These are phyloP conservation scores for Lepisosteus osseus DNA, from an alignment of 2,113 vertebrate species.

Conservation along the genomic window DNA sequence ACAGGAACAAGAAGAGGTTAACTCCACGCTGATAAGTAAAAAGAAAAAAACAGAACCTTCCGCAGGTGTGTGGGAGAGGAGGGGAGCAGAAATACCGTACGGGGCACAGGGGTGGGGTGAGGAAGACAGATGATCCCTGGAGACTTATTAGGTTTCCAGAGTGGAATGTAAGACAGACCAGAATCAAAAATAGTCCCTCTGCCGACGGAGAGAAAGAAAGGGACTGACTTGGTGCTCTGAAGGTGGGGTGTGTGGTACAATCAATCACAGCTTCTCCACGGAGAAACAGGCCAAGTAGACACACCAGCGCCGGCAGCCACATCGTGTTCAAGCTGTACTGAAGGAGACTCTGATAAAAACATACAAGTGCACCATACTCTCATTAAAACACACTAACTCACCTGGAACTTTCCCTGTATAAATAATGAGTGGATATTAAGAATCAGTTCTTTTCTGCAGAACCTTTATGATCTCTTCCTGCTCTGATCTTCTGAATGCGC, in stretches of 20 bases:
- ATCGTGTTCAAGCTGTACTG: slow-evolving; percentile 41
- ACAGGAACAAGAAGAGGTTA: neutral
- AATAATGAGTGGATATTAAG: no score
- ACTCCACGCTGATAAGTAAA: neutral
- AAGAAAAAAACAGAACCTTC: neutral
- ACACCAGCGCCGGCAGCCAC: slow-evolving; percentile 46
- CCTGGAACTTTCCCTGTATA: no score
- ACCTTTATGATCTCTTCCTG: no score
- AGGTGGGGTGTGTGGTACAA: slow-evolving; percentile 30
- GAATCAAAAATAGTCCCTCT: neutral
- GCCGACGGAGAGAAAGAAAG: neutral
- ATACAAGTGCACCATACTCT: no score
- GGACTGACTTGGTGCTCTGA: slow-evolving; percentile 56
- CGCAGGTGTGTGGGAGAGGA: no score
- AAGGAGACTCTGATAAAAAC: slow-evolving; percentile 12
- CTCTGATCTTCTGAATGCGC: no score
- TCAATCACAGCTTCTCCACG: slow-evolving; percentile 34
- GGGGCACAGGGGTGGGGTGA: no score
- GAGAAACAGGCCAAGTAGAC: slow-evolving; percentile 48
- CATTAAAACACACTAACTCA: no score
- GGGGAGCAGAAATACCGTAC: no score
- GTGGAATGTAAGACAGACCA: slow-evolving; percentile 9
- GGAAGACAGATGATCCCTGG: neutral
- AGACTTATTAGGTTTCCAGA: neutral
- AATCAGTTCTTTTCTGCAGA: no score